Evolutionary conservation across 2,797 vertebrate genomes (phyloP), one percentile per base, ranked within the genome.

Genomic region (Ceyx erithaca): DNA sequence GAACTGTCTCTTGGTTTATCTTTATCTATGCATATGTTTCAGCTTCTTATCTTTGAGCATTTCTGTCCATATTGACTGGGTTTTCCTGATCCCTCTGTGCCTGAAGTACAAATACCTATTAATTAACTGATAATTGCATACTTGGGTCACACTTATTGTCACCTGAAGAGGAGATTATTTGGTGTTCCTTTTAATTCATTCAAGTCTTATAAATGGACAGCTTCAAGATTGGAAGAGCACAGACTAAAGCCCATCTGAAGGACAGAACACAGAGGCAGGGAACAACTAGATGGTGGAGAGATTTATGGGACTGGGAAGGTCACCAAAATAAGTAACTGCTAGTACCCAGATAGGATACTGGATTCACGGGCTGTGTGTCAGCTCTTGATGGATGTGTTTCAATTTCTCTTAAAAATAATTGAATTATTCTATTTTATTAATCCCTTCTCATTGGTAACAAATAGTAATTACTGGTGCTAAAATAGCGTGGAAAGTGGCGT

Each of bases 401-500:
- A 64, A 22, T 93, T 91, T 40, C 28, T 78, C 49, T 37, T 75
- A 40, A 86, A 77, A 46, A 4, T 55, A 17, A 17, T 19, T 31
- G 21, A 85, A 82, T 54, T 40, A n/a, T 72, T 62, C 68, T 72
- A 85, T 69, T 94, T 90, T 79, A 79, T 63, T 10, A 78, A 94
- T 54, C 25, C 14, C 11, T 52, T 90, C 41, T 67, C 45, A 9
- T 11, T 79, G 41, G 21, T 89, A 86, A 57, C 55, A 85, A 79
- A 75, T 31, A 91, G 62, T 30, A 83, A 78, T 45, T 85, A 40
- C 26, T 73, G n/a, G 75, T 90, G 54, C 55, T 90, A 71, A 82
- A 91, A 61, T 18, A 51, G 26, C 67, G 33, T 90, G 87, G 94
- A 95, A 85, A 80, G 57, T 88, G 41, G 62, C 55, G 37, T 92